Evolutionary conservation across 2,113 vertebrate genomes (phyloP), one percentile per base, ranked within the genome.

Genomic region (Holacanthus passer): DNA sequence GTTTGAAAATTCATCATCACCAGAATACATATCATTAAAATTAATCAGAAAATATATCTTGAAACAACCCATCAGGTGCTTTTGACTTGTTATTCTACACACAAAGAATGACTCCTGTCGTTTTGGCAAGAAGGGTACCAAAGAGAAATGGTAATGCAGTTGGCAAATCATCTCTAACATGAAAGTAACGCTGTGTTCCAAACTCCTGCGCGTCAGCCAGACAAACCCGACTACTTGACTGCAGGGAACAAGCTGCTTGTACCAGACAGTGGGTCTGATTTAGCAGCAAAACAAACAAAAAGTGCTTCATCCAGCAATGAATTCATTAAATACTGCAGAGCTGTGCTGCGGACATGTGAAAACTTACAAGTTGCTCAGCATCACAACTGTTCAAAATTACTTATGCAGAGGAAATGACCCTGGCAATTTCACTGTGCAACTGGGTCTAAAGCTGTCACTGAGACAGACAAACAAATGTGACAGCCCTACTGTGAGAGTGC

Each of bases 181-280:
- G 22, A 90, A 87, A 84, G 84, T 27, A 60, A 66, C 50, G 27
- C 48, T 12, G 9, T 62, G 70, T 83, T 85, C 41, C 63, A 47
- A 77, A 80, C 63, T 41, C 55, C 11, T 27, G 59, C 9, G 31
- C 1, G 31, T 32, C 65, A 53, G 64, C 60, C 62, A 70, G 58
- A 86, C 64, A 48, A 59, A 73, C 79, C 22, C 4, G 20, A 52
- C 74, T 31, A 53, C 17, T 45, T 47, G 41, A 58, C 82, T 76
- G 77, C 56, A 24, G 81, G 77, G 79, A 77, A 85, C 67, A 32
- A 84, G 48, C 84, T 71, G 64, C 31, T 16, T 53, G 12, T 43
- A 56, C 66, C 59, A 5, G 64, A 63, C 63, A 72, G 67, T 0
- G 0, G n/a, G 12, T 72, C 32, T 32, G 68, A 77, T 77, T 63